Conservation (phyloP, 2,113 vertebrate species). For the Falco punctatus region DNA sequence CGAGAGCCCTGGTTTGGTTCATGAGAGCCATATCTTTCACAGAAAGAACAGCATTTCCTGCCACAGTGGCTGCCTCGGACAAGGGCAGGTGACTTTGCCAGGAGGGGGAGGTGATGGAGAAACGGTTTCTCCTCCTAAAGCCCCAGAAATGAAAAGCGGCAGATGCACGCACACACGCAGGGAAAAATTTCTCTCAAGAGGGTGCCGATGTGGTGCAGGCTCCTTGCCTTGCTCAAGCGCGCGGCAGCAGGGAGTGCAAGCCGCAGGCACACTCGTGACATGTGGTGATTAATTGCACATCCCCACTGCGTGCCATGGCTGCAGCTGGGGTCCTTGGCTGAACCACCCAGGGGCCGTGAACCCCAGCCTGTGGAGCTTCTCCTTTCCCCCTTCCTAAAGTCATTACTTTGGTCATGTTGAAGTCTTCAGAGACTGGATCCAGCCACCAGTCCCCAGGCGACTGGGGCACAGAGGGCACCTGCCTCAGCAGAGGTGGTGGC, state of each 20-base stretch:
- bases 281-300: fast-evolving
- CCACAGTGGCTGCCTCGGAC: not conserved
- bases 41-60: conserved; percentile 72
- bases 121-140: not conserved
- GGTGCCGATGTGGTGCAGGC: not conserved
- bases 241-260: not conserved
- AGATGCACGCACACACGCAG: not conserved
- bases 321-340: not conserved
- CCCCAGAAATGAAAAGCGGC: not conserved
- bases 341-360: not conserved
- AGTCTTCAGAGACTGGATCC: conserved; percentile 21
- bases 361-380: not conserved
- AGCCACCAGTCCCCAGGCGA: not conserved
- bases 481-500: not conserved
- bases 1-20: conserved; percentile 38
- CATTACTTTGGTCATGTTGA: conserved; percentile 63
- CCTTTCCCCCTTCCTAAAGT: conserved; percentile 1
- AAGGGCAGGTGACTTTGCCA: conserved; percentile 37
- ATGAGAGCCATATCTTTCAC: conserved; percentile 65
- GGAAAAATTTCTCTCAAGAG: not conserved
- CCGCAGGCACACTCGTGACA: not conserved
- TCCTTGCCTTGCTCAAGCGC: not conserved
- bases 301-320: not conserved
- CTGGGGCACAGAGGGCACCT: not conserved
- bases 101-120: not conserved